Base-by-base conservation (phyloP, 2,113 vertebrate species). In the Podilymbus podiceps region DNA sequence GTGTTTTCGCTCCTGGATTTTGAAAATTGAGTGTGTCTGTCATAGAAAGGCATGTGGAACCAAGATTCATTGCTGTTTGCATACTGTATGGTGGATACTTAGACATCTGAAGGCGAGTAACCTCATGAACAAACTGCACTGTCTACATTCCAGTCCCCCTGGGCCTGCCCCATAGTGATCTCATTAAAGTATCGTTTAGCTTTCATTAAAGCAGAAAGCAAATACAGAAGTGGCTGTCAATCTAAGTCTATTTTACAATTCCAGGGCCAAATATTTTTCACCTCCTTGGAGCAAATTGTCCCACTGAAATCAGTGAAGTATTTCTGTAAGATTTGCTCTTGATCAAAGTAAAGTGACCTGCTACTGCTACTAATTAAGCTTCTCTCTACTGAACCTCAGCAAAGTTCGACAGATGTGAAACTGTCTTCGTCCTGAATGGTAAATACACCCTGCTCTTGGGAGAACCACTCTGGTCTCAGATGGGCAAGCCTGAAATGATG, bases 131-230 rank as follows among this genome's bases (percentile, higher is more conserved):
- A 94, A 95, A 62, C 46, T 80, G 60, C 67, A 27, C 81, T 88
- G 44, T 55, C 77, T 92, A 23, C 58, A 58, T 42, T 33, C n/a
- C 84, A 60, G 71, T 95, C 94, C 87, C 87, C 31, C 59, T 60
- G 91, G 92, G 74, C 44, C 60, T 96, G 77, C 68, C 71, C 66
- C 2, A 5, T 28, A 49, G 12, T 85, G 90, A 95, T 94, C 96
- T 93, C 93, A 96, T 94, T 96, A 95, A 92, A 97, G 90, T 85
- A 55, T 50, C 35, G 80, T 89, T 96, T 93, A 85, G 84, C 74
- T 97, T 96, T 95, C 82, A 92, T 96, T 85, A 88, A 80, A 38
- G 83, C 79, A 79, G 55, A 96, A 93, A 91, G 83, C 16, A 89
- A 91, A 95, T 58, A 90, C 49, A 91, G 62, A 90, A 86, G 40